Evolutionary conservation across 2,113 vertebrate genomes (phyloP), one percentile per base, ranked within the genome.

Genomic region (Aythya baeri): DNA sequence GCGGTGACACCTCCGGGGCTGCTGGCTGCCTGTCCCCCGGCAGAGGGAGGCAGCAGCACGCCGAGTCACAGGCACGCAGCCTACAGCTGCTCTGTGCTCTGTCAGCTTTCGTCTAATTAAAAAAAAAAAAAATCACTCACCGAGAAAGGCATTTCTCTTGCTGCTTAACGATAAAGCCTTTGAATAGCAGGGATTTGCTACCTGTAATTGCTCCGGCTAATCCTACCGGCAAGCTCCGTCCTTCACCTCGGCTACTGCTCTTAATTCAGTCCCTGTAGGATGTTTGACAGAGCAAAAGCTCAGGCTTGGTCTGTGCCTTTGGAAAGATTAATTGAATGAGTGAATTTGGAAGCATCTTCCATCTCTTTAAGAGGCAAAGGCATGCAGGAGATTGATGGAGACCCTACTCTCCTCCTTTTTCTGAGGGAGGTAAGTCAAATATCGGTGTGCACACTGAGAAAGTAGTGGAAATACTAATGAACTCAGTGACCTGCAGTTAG

Each of bases 11-110:
- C 54, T 80, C 54, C 3, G n/a, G 66, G 29, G 29, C 62, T 32
- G 74, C 29, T 70, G 78, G 6, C 86, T 38, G 81, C 87, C 61
- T 1, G 68, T 32, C 50, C 90, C 88, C 97, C 95, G 85, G 96
- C 83, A 96, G 93, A 94, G 96, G 97, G 95, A 87, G 32, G 94
- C 92, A 95, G 93, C 54, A 74, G 80, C 86, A 78, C 86, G 17
- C 14, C 38, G 2, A 41, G 70, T 1, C 9, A n/a, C 54, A 32
- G 55, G 2, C 29, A 3, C 6, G 43, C 83, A 55, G 65, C 83
- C 58, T 43, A 25, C 43, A 34, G 80, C 80, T 22, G 36, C 90
- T 41, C 46, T 5, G 3, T 9, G 81, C 61, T 89, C 49, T 41
- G 46, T 22, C 49, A 49, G 57, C 65, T 68, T 13, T 1, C 41